Evolutionary conservation across 2,113 vertebrate genomes (phyloP), one percentile per base, ranked within the genome.

Genomic region (Pyxicephalus adspersus): DNA sequence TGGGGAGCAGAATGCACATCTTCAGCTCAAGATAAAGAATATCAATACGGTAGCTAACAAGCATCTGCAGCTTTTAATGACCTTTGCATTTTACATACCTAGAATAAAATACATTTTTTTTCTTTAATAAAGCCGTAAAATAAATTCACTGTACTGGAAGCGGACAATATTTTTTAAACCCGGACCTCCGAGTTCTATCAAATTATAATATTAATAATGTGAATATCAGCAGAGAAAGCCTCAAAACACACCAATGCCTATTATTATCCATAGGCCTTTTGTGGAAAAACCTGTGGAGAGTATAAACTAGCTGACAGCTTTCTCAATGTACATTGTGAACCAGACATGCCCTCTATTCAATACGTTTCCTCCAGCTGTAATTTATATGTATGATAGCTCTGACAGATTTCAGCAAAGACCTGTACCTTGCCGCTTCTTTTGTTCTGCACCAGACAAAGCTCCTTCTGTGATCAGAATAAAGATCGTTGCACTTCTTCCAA

Each of bases 271-370:
- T 31, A 65, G 78, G 65, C 83, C 67, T 57, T 61, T 54, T 64
- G 51, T 54, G 29, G 67, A 83, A 87, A 86, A 85, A 29, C 77
- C 72, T 78, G 76, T 26, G 78, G 84, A 83, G 86, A 86, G 84
- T 87, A 71, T 83, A 38, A 86, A 80, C 54, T 31, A 2, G 57
- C 83, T 84, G 85, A 84, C 71, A 85, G 79, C 28, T 50, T 75
- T 18, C 57, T 84, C 76, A 52, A 60, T 55, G 23, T 81, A 84
- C 8, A 77, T 72, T 38, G 77, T 73, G 77, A 83, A 84, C 18
- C 31, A 86, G 65, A 70, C 80, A 76, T 55, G 65, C 66, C 83
- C 45, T 5, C 50, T 51, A 64, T 22, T 76, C 45, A 83, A 71
- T 64, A 71, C 18, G 50, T n/a, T 84, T 76, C 70, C 86, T 78